Evolutionary conservation across 2,113 vertebrate genomes (phyloP), one percentile per base, ranked within the genome.

Genomic region (Verasper variegatus): DNA sequence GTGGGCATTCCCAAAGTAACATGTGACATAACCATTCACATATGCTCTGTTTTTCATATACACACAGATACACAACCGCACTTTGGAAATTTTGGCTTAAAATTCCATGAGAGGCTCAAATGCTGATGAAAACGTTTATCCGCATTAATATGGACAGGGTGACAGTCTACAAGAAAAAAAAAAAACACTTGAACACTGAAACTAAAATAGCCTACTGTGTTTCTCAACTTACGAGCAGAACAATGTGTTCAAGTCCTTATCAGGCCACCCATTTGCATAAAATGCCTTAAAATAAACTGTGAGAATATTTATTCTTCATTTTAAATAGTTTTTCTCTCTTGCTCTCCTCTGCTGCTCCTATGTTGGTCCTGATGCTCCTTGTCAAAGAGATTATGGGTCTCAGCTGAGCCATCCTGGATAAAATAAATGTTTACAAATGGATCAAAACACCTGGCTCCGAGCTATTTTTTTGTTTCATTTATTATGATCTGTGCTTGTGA

Each of bases 391-490:
- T 47, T 47, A 27, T 52, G 15, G 35, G 31, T 77, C 51, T 58
- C 20, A 9, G 13, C 3, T 24, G 40, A 27, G 10, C 12, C 24
- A 18, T 57, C 10, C 26, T 37, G 15, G 10, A 82, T 45, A 0
- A 68, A 45, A 54, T 55, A 21, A 20, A 66, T 11, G 7, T 66
- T 64, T 21, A 49, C 21, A 68, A 35, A 21, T 0, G 26, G 1
- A 55, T 60, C 17, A 65, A 42, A 82, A 70, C 26, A 21, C 9
- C 15, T 24, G 20, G 11, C 52, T 71, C 5, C 3, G 18, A 56
- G 24, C n/a, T 49, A 11, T 47, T 58, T 70, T n/a, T 45, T n/a
- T 21, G 24, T 42, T 77, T 69, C 35, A 58, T 76, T 60, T 10
- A 14, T 40, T 23, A 6, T 52, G 24, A 24, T 66, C 49, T 69